Base-by-base conservation (phyloP, 2,113 vertebrate species). In the Apteryx owenii region DNA sequence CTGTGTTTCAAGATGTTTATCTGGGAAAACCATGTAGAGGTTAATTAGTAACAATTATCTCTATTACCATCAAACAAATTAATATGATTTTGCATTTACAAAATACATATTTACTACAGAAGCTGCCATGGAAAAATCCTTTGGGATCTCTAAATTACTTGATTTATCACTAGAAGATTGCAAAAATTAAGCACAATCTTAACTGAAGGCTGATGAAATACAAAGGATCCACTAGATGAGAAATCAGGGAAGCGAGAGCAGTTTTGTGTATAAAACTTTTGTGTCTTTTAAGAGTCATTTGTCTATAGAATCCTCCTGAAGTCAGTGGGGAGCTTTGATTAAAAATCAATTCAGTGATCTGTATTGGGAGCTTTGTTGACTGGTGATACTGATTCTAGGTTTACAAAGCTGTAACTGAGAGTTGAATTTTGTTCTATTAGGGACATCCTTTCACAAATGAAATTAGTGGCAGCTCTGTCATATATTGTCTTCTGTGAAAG, bases 11-110 rank as follows among this genome's bases (percentile, higher is more conserved):
- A 81, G 66, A 85, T 88, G 15, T 85, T 96, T 91, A 86, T 94
- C 71, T 83, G 28, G 31, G n/a, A 85, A 82, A 94, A 83, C 21
- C 40, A 60, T 44, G 46, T 29, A 83, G 75, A 95, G 58, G 75
- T 93, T 96, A 91, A 94, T 95, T 94, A 93, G 71, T 44, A 31
- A 70, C 76, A 90, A 88, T 94, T 95, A 93, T 83, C 64, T 78
- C 44, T 91, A 68, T 68, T 90, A 81, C 68, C 25, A 56, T 95
- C 50, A 93, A 92, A 91, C 40, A 95, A 91, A 95, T 95, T 90
- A 93, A 78, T 95, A 85, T 21, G 64, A 88, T 60, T 91, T 93
- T 82, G 28, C 75, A 56, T 94, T 95, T 91, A 88, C 68, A 93
- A 95, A 94, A 89, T 10, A 6, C 91, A 12, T 92, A 81, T 91